Evolutionary conservation across 35 echinoderm and acorn worm species (phyloP), one percentile per base, ranked within the genome.

Genomic region (Ophioderma brevispina): DNA sequence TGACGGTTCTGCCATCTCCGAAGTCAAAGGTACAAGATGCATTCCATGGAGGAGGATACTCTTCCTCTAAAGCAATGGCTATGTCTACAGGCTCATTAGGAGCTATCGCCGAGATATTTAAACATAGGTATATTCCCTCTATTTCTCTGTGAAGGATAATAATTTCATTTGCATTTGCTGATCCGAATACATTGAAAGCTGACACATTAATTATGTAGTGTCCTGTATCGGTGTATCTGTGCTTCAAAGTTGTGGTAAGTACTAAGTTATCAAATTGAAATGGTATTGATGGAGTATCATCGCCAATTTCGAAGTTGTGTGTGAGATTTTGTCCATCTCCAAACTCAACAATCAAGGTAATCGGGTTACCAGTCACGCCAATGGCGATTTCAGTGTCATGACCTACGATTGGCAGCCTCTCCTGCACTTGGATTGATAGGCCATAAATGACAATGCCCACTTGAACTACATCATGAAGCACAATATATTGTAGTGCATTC

Each of bases 261-360:
- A 33, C 1, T 70, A 37, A 5, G 13, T 13, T 30, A 13, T 70
- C 63, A 37, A 63, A 23, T n/a, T 63, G 49, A 86, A 86, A 76
- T 11, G 39, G 15, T 14, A 75, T 75, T 36, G 56, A 86, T 64
- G 78, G 33, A 25, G 38, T 40, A 32, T 23, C 23, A 18, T 55
- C 10, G 0, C 40, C 40, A 15, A 52, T 35, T 25, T 33, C 38
- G n/a, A 13, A 30, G 6, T 55, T 13, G 19, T 50, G 23, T 18
- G 87, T 25, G 15, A 55, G 36, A 50, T 13, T 28, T 78, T 43
- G 6, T 10, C 55, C 80, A n/a, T 90, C 64, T 39, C 80, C 89
- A 33, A 84, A 90, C 33, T 84, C 89, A 32, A 90, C 55, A 46
- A 37, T 70, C 13, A 90, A 63, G 38, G 55, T 75, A 13, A 90